Percentiles rank a stretch among this genome's conserved stretches.
phyloP scores from a whole-genome alignment of 1,140 invertebrate species.

The Heterodera carotae region DNA sequence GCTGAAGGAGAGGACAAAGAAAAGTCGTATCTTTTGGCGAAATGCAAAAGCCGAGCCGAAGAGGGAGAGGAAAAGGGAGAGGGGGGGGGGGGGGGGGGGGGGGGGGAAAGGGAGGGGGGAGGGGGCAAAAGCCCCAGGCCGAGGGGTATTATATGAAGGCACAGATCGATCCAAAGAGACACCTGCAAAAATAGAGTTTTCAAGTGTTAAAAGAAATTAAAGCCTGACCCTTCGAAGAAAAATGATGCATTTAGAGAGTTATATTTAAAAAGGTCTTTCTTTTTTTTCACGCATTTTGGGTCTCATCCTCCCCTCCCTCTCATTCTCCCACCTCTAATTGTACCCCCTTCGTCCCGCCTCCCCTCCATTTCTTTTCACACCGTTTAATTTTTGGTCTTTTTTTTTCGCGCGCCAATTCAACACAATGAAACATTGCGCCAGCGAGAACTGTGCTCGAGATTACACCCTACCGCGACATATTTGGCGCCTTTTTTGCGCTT shows the following conservation, averaged over 20 bases:
- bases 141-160: not conserved
- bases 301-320: not conserved
- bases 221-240: not conserved
- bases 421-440: not conserved
- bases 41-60: not conserved
- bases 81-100: too few relatives aligned
- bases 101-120: too few relatives aligned
- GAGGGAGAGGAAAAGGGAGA: not conserved
- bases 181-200: not conserved
- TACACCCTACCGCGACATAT: not conserved
- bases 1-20: not conserved
- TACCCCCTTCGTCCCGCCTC: too few relatives aligned
- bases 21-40: not conserved
- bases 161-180: not conserved
- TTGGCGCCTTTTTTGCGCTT: constrained; percentile 1
- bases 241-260: not conserved
- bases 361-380: not conserved
- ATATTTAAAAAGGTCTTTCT: not conserved
- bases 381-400: not conserved
- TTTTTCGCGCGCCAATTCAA: not conserved
- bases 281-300: not conserved
- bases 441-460: not conserved
- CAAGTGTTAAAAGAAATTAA: not conserved
- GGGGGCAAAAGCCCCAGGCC: not conserved
- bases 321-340: too few relatives aligned